Evolutionary conservation across 2,113 vertebrate species (phyloP).

Genomic region (Oostethus manadensis): DNA sequence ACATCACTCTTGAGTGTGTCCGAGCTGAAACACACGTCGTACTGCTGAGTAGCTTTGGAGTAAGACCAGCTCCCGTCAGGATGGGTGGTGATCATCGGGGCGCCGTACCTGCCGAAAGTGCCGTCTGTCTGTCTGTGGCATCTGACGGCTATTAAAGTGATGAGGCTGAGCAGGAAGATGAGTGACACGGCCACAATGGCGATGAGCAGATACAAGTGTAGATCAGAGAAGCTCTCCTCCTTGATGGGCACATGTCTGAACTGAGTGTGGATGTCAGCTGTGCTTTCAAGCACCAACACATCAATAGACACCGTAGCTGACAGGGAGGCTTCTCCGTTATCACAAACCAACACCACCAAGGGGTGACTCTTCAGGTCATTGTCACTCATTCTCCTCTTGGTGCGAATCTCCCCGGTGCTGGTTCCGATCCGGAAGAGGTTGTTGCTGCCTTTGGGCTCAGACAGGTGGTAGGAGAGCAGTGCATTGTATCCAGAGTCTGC

Average conservation of each 20-base stretch:
- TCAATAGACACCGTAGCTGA: constrained; percentile 32
- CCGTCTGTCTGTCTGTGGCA: constrained; percentile 31
- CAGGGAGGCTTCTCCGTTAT: constrained; percentile 38
- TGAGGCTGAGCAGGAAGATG: constrained; percentile 30
- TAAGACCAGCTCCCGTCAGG: constrained; percentile 59
- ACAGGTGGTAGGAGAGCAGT: constrained; percentile 67
- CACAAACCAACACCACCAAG: constrained; percentile 37
- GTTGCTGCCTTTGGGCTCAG: constrained; percentile 64
- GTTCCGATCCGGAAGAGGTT: constrained; percentile 41
- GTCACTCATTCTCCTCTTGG: constrained; percentile 44
- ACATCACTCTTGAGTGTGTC: constrained; percentile 61
- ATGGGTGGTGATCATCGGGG: constrained; percentile 46
- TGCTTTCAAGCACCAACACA: constrained; percentile 27
- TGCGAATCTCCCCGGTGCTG: constrained; percentile 41
- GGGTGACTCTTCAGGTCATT: constrained; percentile 42
- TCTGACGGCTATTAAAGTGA: constrained; percentile 49
- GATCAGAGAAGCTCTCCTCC: constrained; percentile 29
- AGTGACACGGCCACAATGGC: constrained; percentile 33
- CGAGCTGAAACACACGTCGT: constrained; percentile 60
- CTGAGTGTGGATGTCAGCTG: constrained; percentile 28
- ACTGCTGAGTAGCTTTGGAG: constrained; percentile 57
- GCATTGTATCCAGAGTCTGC: constrained; percentile 71
- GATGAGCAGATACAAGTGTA: constrained; percentile 37
- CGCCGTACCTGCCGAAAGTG: constrained; percentile 27
- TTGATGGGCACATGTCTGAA: constrained; percentile 36